Percentiles rank a stretch among this genome's conserved stretches.
These are phyloP conservation scores for Cerastis rubricosa DNA, from an alignment of 2,888 invertebrate species.

Conservation along the genomic window DNA sequence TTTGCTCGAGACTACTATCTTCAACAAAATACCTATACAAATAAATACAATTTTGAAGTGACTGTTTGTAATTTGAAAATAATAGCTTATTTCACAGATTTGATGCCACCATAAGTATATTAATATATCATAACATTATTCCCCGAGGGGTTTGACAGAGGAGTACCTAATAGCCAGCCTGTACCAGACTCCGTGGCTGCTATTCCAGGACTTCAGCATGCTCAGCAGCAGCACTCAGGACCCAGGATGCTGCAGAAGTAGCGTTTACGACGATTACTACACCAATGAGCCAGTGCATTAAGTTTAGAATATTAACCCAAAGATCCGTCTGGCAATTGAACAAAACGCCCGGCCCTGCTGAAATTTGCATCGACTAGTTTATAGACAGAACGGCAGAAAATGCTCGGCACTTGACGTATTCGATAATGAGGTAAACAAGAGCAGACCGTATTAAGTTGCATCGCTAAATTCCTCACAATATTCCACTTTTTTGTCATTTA, in stretches of 20 bases:
- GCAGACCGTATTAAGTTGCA: background rate
- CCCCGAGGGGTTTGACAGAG: too few relatives aligned
- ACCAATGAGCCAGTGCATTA: background rate
- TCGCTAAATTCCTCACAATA: conserved; percentile 22
- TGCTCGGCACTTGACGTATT: conserved; percentile 16
- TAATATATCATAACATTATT: too few relatives aligned
- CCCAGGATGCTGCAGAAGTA: too few relatives aligned
- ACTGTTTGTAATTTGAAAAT: too few relatives aligned
- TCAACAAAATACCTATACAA: background rate
- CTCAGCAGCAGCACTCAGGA: too few relatives aligned
- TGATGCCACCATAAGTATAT: too few relatives aligned
- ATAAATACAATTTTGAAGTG: too few relatives aligned
- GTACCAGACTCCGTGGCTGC: too few relatives aligned
- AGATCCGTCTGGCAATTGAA: background rate
- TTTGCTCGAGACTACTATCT: conserved; percentile 13
- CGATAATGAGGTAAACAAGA: conserved; percentile 2
- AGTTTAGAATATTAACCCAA: background rate
- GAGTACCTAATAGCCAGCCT: too few relatives aligned
- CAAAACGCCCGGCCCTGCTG: background rate
- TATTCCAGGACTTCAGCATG: too few relatives aligned
- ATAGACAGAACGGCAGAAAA: background rate
- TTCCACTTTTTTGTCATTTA: background rate
- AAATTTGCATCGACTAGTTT: conserved; percentile 8
- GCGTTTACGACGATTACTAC: too few relatives aligned
- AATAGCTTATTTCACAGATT: too few relatives aligned